Percentiles rank a stretch among this genome's conserved stretches.
These are phyloP conservation scores for Seriola rivoliana DNA, from an alignment of 2,113 vertebrate genomes.

Conservation along the genomic window DNA sequence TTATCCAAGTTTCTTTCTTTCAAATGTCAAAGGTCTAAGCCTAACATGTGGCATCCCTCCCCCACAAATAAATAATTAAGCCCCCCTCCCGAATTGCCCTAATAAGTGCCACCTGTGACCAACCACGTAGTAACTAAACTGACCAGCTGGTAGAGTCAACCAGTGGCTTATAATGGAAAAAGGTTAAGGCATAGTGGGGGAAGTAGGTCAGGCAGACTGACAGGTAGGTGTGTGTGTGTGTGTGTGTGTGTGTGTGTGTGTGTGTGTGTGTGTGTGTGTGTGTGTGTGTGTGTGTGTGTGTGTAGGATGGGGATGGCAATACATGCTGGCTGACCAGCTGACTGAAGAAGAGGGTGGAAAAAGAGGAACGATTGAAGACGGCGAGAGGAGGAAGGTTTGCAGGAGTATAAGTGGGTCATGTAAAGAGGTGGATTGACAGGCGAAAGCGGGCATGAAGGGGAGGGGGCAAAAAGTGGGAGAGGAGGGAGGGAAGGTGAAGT, in stretches of 20 bases:
- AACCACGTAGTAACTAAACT: neutral
- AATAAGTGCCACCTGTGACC: too few relatives aligned
- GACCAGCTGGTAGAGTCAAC: neutral
- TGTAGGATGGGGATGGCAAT: neutral
- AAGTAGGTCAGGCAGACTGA: constrained; percentile 41
- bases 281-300: constrained; percentile 14
- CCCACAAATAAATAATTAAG: neutral
- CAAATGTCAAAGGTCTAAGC: too few relatives aligned
- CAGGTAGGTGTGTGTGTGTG: neutral
- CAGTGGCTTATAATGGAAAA: neutral
- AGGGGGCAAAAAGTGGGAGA: constrained; percentile 10
- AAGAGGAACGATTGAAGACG: constrained; percentile 11
- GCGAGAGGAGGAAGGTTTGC: constrained; percentile 5
- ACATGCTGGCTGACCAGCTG: constrained; percentile 31
- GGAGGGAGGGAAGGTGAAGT: constrained; percentile 37
- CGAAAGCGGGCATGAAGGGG: neutral
- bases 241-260: constrained; percentile 17
- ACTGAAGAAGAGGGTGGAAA: constrained; percentile 21
- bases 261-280: neutral
- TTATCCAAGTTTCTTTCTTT: too few relatives aligned
- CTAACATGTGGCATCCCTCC: neutral
- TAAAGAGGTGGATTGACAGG: constrained; percentile 52
- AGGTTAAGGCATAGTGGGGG: neutral
- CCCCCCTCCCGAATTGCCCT: neutral
- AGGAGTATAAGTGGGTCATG: constrained; percentile 65